phyloP scores from a whole-genome alignment of 2,113 vertebrate species.

The Trematocara unimaculatum region DNA sequence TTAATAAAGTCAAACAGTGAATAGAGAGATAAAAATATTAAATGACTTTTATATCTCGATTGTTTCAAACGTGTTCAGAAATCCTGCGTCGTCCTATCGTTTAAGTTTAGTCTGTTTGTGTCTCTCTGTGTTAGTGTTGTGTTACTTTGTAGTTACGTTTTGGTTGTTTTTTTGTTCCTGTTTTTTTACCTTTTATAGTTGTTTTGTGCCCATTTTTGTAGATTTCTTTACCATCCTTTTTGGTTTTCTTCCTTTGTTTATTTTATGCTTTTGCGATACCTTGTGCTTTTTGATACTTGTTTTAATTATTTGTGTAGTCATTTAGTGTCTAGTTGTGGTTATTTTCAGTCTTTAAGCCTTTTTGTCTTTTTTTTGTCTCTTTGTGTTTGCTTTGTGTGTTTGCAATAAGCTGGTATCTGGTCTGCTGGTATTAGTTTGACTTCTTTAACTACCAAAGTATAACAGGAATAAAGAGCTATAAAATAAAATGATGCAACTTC shows the following conservation, averaged over 20 bases:
- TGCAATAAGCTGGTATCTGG: not conserved
- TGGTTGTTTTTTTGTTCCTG: not conserved
- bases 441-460: not conserved
- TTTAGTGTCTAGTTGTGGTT: not conserved
- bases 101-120: not conserved
- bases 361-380: not conserved
- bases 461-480: not conserved
- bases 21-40: not conserved
- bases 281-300: not conserved
- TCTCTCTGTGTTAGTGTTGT: not conserved
- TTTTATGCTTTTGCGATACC: not conserved
- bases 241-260: not conserved
- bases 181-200: not conserved
- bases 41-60: not conserved
- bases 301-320: not conserved
- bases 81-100: rapidly evolving
- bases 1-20: not conserved
- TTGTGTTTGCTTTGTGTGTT: not conserved
- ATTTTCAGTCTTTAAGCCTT: not conserved
- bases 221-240: not conserved
- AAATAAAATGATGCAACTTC: not conserved
- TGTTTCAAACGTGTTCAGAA: not conserved
- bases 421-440: not conserved
- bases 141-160: not conserved
- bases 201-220: not conserved